These are phyloP conservation scores for Strigamia maritima DNA, from an alignment of 2,888 invertebrate genomes.

Conservation along the genomic window DNA sequence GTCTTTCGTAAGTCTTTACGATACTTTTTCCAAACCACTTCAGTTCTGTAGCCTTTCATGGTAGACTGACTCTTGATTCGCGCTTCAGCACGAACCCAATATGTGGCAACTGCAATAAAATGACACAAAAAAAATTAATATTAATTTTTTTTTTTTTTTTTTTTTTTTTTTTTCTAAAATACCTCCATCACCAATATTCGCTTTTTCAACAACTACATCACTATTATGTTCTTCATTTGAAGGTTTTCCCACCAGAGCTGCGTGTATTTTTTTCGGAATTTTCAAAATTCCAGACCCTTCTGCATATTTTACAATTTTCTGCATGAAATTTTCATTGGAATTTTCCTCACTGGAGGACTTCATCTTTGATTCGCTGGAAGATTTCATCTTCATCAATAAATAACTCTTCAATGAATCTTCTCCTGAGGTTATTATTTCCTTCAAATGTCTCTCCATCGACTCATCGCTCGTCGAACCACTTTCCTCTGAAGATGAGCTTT, in stretches of 20 bases:
- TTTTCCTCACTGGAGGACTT: not conserved
- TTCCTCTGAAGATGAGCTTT: not conserved
- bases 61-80: not conserved
- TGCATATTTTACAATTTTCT: not conserved
- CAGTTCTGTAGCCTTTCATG: not conserved
- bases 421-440: not conserved
- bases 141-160: not conserved
- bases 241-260: not conserved
- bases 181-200: not conserved
- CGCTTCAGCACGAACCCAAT: not conserved
- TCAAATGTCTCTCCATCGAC: not conserved
- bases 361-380: not conserved
- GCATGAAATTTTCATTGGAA: not conserved
- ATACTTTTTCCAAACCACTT: not conserved
- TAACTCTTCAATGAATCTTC: not conserved
- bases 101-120: not conserved
- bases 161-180: not conserved
- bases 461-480: not conserved
- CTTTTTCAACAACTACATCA: not conserved
- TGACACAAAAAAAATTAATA: not conserved
- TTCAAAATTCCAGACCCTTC: not conserved
- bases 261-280: not conserved
- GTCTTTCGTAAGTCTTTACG: not conserved
- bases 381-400: not conserved
- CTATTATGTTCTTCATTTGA: not conserved